Evolutionary conservation across 2,888 invertebrate species (phyloP), one percentile per base, ranked within the genome.

Genomic region (Gortyna flavago): DNA sequence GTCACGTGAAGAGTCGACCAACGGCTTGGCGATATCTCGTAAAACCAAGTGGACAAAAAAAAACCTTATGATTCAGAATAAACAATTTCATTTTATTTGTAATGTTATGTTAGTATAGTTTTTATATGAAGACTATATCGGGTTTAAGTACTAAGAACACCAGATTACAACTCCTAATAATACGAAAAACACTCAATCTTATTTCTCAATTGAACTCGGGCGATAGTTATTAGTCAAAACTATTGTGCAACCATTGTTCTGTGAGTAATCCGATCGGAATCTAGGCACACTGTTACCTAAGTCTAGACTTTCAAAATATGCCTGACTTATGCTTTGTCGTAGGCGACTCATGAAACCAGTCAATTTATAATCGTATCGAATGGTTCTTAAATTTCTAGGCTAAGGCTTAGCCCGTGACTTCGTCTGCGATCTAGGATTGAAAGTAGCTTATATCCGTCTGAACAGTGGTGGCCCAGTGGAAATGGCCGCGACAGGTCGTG

Each of bases 241-340:
- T 61, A 85, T 85, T 85, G 79, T 66, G 76, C 44, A 86, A 85
- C 62, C 13, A 79, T 83, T 83, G 86, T 79, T 68, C 62, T 38
- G 8, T 83, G 84, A 85, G 71, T 59, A 86, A 85, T 61, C 44
- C 48, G 4, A 8, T 32, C 8, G 80, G 86, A 64, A 85, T 85
- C 80, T 76, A 79, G 76, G 29, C 51, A n/a, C 18, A n/a, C 21
- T 59, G 38, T 80, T 82, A 84, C 80, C 32, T 80, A 5, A 6
- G 80, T 29, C 80, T 80, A 82, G 83, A 68, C 83, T 76, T 77
- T 68, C 83, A 83, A 57, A 76, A 64, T 83, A 83, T 82, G 41
- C 11, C 83, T 68, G 68, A 82, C 48, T 68, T 80, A 80, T 69
- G 1, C 18, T 11, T 59, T 29, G 32, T 64, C 29, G 80, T 82